Percentiles rank a stretch among this genome's conserved stretches.
Evolutionary conservation across 2,888 invertebrate genomes (phyloP).

Genomic region (Tanaodytes sp.): DNA sequence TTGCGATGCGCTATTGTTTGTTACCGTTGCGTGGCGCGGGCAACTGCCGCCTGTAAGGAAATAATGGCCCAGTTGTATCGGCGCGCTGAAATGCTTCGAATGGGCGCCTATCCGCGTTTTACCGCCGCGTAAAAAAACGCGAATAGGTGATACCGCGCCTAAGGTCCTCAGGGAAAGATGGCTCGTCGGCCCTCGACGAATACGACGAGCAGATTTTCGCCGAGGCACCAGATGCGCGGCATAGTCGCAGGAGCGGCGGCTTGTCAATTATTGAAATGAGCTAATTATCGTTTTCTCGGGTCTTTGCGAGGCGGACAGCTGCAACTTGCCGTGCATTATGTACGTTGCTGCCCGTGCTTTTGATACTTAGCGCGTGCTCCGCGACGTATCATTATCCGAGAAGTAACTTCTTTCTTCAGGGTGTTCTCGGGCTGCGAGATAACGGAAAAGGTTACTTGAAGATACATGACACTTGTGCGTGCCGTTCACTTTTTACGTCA

Average conservation of each 20-base stretch:
- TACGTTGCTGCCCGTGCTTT: slow-evolving; percentile 48
- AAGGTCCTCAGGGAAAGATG: slow-evolving; percentile 35
- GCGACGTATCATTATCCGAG: slow-evolving; percentile 64
- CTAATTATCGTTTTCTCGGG: slow-evolving; percentile 70
- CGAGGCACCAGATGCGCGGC: slow-evolving; percentile 70
- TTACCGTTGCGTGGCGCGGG: slow-evolving; percentile 50
- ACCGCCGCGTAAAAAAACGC: slow-evolving; percentile 67
- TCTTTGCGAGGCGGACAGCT: slow-evolving; percentile 62
- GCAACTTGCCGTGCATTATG: slow-evolving; percentile 57
- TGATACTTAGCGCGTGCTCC: slow-evolving; percentile 62
- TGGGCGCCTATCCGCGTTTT: slow-evolving; percentile 62
- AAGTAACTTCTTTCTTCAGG: slow-evolving; percentile 51
- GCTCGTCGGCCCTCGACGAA: slow-evolving; percentile 23
- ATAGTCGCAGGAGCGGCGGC: slow-evolving; percentile 56
- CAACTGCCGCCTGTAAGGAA: slow-evolving; percentile 60
- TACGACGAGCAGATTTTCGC: too few species aligned
- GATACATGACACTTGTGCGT: slow-evolving; percentile 43
- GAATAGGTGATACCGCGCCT: slow-evolving; percentile 55
- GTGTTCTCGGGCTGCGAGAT: slow-evolving; percentile 37
- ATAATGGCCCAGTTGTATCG: slow-evolving; percentile 59
- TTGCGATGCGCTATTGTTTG: slow-evolving; percentile 46
- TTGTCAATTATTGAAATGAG: slow-evolving; percentile 73
- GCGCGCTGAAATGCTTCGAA: slow-evolving; percentile 56
- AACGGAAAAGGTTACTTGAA: slow-evolving; percentile 46
- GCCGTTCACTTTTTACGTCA: slow-evolving; percentile 27